phyloP scores from a whole-genome alignment of 2,797 vertebrate species.

The Poecilia gillii region DNA sequence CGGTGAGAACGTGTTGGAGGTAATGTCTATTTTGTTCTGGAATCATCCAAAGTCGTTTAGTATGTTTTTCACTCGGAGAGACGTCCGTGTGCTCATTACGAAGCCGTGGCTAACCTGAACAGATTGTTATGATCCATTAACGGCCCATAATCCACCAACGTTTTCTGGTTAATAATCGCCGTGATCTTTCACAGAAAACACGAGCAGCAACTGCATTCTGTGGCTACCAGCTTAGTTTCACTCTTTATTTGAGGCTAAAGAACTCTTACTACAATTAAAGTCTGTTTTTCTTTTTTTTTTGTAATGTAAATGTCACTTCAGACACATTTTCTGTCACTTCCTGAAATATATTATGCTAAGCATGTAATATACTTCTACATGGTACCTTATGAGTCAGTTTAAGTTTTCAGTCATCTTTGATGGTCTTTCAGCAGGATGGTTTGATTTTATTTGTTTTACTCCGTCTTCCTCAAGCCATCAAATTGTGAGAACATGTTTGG shows the following conservation, averaged over 20 bases:
- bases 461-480: not conserved
- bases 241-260: not conserved
- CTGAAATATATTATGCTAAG: not conserved
- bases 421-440: not conserved
- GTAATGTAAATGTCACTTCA: not conserved
- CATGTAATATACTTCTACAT: not conserved
- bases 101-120: not conserved
- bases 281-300: not conserved
- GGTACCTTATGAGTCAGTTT: not conserved
- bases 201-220: not conserved
- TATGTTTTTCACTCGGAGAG: not conserved
- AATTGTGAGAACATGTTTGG: not conserved
- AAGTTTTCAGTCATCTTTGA: not conserved
- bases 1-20: not conserved
- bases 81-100: not conserved
- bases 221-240: not conserved
- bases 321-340: not conserved
- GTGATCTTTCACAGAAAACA: not conserved
- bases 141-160: not conserved
- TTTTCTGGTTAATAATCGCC: not conserved
- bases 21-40: not conserved
- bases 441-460: not conserved
- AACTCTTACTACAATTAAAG: not conserved
- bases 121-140: constrained; percentile 1
- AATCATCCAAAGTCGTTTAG: not conserved